phyloP scores from a whole-genome alignment of 2,888 invertebrate genomes.

The Hedychridium roseum region DNA sequence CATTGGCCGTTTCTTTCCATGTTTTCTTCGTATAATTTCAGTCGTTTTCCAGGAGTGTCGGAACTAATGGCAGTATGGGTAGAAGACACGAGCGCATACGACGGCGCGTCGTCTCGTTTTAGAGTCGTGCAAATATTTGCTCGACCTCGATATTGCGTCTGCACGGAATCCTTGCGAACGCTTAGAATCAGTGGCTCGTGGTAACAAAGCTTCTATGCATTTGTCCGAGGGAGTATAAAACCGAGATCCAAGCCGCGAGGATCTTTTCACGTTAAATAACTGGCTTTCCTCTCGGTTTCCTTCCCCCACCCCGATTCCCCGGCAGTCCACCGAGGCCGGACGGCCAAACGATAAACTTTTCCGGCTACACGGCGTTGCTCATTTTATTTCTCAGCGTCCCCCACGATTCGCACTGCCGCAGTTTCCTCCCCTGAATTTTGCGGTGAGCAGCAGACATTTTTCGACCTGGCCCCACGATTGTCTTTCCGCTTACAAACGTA shows the following conservation, averaged over 20 bases:
- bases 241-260: too few relatives aligned
- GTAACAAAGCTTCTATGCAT: not conserved
- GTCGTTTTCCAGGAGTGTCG: too few relatives aligned
- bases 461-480: too few relatives aligned
- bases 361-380: slow-evolving; percentile 5
- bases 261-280: slow-evolving; percentile 22
- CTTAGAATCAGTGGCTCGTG: not conserved
- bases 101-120: slow-evolving; percentile 29
- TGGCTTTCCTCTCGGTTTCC: slow-evolving; percentile 2
- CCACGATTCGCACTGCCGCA: slow-evolving; percentile 13
- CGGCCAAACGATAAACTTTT: slow-evolving; percentile 22
- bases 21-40: too few relatives aligned
- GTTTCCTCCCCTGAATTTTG: too few relatives aligned
- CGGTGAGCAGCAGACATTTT: too few relatives aligned
- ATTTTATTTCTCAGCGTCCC: slow-evolving; percentile 14
- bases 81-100: too few relatives aligned
- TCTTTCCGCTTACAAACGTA: too few relatives aligned
- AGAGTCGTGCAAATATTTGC: slow-evolving; percentile 27
- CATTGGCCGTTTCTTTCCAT: too few relatives aligned
- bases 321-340: slow-evolving; percentile 9
- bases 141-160: slow-evolving; percentile 5
- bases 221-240: slow-evolving; percentile 14
- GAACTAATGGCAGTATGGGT: too few relatives aligned
- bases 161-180: slow-evolving; percentile 5
- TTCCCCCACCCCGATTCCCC: too few relatives aligned